phyloP scores from a whole-genome alignment of 2,797 vertebrate genomes.

The Clarias platycephalus region DNA sequence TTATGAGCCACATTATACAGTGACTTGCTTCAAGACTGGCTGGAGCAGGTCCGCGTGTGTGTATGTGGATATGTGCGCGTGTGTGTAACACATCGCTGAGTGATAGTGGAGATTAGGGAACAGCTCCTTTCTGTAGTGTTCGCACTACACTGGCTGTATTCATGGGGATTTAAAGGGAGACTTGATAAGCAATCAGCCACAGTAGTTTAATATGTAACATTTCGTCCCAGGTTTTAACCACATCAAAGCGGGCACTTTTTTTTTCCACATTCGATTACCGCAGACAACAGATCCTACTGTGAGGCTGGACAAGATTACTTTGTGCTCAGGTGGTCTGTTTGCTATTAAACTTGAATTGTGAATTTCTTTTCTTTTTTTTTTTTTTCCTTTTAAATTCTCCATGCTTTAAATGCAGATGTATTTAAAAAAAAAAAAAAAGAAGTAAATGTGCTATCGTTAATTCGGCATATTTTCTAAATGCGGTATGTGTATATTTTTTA shows the following conservation, averaged over 20 bases:
- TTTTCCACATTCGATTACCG: neutral
- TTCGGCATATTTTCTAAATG: constrained; percentile 9
- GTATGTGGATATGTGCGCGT: constrained; percentile 15
- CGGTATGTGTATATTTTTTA: neutral
- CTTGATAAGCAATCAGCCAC: constrained; percentile 27
- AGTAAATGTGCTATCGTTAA: neutral
- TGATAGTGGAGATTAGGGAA: constrained; percentile 17
- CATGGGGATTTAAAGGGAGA: constrained; percentile 32
- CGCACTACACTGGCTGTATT: constrained; percentile 13
- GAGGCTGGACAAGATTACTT: constrained; percentile 14
- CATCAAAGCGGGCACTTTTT: constrained; percentile 9
- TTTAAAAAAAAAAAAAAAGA: neutral
- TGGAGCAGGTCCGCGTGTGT: neutral
- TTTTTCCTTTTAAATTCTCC: neutral
- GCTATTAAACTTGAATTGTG: constrained; percentile 18
- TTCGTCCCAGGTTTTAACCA: constrained; percentile 21
- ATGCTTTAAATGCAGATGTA: neutral
- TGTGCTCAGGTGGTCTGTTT: constrained; percentile 22
- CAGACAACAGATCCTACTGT: constrained; percentile 9
- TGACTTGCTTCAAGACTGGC: constrained; percentile 8
- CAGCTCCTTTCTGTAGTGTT: neutral
- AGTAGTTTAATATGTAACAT: constrained; percentile 16
- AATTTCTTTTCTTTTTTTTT: neutral
- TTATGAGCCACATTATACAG: constrained; percentile 44
- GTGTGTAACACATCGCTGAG: constrained; percentile 2